Evolutionary conservation across 2,113 vertebrate species (phyloP), one percentile per base, ranked within the genome.

Genomic region (Vanacampus margaritifer): DNA sequence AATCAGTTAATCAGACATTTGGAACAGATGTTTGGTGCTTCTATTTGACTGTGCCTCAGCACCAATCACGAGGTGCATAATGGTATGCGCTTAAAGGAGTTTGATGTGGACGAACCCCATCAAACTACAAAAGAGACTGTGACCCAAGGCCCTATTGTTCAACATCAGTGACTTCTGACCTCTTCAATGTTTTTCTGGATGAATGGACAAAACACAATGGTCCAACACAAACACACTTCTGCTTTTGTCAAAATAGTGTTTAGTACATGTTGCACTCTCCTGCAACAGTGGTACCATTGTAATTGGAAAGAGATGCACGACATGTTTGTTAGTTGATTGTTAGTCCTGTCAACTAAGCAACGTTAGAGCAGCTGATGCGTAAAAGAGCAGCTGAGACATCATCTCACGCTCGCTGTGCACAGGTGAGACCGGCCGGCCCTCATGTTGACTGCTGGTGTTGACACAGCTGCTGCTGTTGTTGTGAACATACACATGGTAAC

Each of bases 381-480:
- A 9, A 68, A 69, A 19, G 51, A 79, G 74, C 84, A 88, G 81
- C 85, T 85, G 84, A 75, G 69, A 64, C 46, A 62, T 56, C 67
- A 23, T 67, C 70, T 65, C 66, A 43, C 24, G 62, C 48, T 46
- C 51, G 57, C 43, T 3, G 3, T 23, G 39, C 69, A 83, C 87
- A 89, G 89, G 87, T 87, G 87, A 85, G 71, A 66, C 54, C 5
- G 46, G 12, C 60, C 36, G 63, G 68, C 72, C 73, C 64, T 51
- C 71, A 24, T 77, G 80, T 71, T 80, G 69, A 74, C 86, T 63
- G 70, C 65, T 68, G 64, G 64, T 84, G 81, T 87, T 84, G 82
- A 84, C 86, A 82, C 87, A 89, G 89, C 89, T 89, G 89, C 73
- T 69, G 36, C 69, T 73, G 78, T 76, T 73, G 78, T 76, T 61